A percentile compares a stretch with the other conserved stretches of the same genome.
These are phyloP conservation scores for Acanthaster planci DNA, from an alignment of 35 echinoderm and acorn worm genomes.

Conservation along the genomic window DNA sequence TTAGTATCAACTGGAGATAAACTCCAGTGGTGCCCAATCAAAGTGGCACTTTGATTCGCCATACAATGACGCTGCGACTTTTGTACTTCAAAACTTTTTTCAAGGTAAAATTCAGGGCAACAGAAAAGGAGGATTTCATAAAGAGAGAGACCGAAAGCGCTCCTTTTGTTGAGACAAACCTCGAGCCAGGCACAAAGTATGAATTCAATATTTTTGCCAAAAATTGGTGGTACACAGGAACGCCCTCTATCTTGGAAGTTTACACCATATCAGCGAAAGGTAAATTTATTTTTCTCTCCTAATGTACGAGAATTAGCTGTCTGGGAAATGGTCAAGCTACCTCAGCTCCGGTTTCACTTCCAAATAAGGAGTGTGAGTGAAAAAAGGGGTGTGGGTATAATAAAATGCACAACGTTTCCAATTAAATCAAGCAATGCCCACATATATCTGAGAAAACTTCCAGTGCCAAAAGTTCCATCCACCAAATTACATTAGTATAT, in stretches of 20 bases:
- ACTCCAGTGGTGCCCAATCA: not conserved
- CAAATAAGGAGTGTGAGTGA: no score
- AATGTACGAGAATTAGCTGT: not conserved
- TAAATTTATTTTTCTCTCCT: not conserved
- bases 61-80: not conserved
- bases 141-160: not conserved
- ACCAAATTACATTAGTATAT: no score
- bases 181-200: not conserved
- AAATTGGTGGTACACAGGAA: not conserved
- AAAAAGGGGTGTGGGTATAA: no score
- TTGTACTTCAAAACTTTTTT: not conserved
- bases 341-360: no score
- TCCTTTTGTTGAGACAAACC: not conserved
- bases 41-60: not conserved
- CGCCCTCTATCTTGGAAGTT: not conserved
- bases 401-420: no score
- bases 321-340: no score
- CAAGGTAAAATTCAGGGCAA: constrained; percentile 1
- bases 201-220: not conserved
- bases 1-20: not conserved
- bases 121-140: not conserved
- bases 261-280: not conserved
- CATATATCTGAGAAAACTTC: no score
- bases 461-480: no score
- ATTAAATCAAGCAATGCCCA: no score